Evolutionary conservation across 2,797 vertebrate species (phyloP), one percentile per base, ranked within the genome.

Genomic region (Melanotaenia parkinsoni): DNA sequence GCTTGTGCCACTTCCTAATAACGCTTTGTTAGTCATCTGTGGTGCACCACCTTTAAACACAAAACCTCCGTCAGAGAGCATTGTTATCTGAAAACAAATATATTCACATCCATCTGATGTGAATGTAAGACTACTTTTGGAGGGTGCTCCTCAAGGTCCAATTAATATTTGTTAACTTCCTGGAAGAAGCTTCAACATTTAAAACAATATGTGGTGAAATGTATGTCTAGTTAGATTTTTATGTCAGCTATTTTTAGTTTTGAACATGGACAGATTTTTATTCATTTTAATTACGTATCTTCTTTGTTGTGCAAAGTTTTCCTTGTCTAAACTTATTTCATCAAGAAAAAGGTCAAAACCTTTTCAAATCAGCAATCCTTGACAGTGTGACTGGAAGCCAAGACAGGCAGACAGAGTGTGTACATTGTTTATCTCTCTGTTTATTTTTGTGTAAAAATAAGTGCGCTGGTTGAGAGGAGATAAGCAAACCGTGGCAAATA

Each of bases 371-470:
- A 67, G 67, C 30, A 18, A 64, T 74, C 65, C 82, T 63, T 74
- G 73, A 79, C 80, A 81, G 74, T 75, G 68, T 68, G 72, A 72
- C 86, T 74, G 53, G 16, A 59, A 66, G 79, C 60, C 43, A 37
- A 75, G 61, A 70, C 47, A n/a, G 22, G 67, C 79, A 79, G 70
- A 73, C 69, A 43, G 61, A 76, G 58, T 71, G 58, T 35, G 65
- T 58, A 63, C 67, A 64, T 80, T 80, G 79, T 90, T 82, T 85
- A 85, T 85, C 77, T 81, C 66, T 61, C 67, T 75, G 81, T 86
- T 87, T 86, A 81, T 82, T 86, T 86, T 67, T 74, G 80, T 85
- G 67, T 81, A 64, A 76, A 76, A 83, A 84, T 84, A 86, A 88
- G 82, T 73, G 72, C 22, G 26, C 75, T 59, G 79, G 56, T 82